Conservation (phyloP, 2,888 invertebrate genomes). For the Vannuccia rotundouncinata region DNA sequence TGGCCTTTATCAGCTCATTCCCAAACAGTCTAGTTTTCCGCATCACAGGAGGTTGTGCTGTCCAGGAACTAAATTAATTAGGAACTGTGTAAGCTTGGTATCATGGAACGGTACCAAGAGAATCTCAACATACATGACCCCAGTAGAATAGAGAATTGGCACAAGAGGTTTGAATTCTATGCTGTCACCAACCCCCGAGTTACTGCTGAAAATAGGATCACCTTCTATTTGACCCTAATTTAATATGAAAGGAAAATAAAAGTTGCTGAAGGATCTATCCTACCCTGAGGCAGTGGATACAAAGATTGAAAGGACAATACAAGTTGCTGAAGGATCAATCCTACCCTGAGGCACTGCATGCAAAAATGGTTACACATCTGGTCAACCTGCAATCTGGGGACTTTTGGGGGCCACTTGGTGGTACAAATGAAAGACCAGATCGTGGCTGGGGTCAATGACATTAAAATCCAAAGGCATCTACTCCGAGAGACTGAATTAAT, state of each 20-base stretch:
- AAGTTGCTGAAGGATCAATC: not conserved
- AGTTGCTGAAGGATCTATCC: slow-evolving; percentile 1
- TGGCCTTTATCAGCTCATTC: too few species aligned
- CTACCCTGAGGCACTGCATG: not conserved
- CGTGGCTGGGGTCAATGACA: not conserved
- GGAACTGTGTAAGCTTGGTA: too few species aligned
- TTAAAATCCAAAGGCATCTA: not conserved
- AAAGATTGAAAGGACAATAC: not conserved
- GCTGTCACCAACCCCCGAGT: not conserved
- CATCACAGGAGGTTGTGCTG: too few species aligned
- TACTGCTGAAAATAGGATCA: not conserved
- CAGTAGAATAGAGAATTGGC: not conserved
- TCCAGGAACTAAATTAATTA: too few species aligned
- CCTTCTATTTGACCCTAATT: not conserved
- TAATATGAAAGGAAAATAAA: not conserved
- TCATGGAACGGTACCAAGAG: not conserved
- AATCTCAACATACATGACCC: not conserved
- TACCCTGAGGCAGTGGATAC: not conserved
- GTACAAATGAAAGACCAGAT: not conserved
- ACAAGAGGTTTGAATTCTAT: not conserved
- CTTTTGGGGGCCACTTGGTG: not conserved
- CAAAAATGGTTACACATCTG: not conserved
- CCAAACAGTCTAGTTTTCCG: too few species aligned
- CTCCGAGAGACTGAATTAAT: not conserved
- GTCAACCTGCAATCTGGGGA: not conserved